phyloP scores from a whole-genome alignment of 2,888 invertebrate genomes.

The Cephus spinipes region DNA sequence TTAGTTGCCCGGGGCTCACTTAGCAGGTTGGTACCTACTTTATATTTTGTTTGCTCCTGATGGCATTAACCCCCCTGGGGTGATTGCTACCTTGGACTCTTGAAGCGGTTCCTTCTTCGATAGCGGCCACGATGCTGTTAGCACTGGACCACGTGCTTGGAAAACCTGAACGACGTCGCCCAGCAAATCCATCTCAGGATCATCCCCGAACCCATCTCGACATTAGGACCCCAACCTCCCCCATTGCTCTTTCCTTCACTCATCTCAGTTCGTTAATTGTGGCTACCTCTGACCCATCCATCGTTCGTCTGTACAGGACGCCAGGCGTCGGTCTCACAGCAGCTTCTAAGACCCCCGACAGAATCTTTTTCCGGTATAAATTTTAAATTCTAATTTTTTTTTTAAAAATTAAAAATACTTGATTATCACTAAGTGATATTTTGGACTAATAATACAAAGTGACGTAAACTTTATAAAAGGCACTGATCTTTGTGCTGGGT shows the following conservation, averaged over 20 bases:
- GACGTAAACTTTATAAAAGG: background rate
- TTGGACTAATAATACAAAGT: background rate
- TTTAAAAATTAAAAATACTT: background rate
- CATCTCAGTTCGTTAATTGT: background rate
- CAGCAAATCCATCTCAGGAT: conserved; percentile 47
- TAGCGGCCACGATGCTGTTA: conserved; percentile 50
- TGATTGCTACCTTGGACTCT: conserved; percentile 54
- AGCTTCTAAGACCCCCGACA: background rate
- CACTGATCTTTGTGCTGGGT: background rate
- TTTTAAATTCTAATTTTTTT: no score
- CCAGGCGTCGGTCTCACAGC: background rate
- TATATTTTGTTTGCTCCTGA: conserved; percentile 62
- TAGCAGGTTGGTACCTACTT: conserved; percentile 56
- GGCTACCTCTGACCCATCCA: background rate
- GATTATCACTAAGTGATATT: no score
- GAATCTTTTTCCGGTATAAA: no score
- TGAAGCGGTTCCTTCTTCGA: conserved; percentile 34
- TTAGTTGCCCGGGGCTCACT: conserved; percentile 57
- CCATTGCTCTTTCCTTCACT: background rate
- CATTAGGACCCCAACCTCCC: conserved; percentile 3
- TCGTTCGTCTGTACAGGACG: background rate
- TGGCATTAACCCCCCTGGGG: conserved; percentile 57
- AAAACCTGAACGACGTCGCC: conserved; percentile 56
- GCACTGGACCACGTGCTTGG: conserved; percentile 61
- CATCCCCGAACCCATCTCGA: conserved; percentile 2